Conservation (phyloP, 1,140 invertebrate genomes). For the Penaeus chinensis region DNA sequence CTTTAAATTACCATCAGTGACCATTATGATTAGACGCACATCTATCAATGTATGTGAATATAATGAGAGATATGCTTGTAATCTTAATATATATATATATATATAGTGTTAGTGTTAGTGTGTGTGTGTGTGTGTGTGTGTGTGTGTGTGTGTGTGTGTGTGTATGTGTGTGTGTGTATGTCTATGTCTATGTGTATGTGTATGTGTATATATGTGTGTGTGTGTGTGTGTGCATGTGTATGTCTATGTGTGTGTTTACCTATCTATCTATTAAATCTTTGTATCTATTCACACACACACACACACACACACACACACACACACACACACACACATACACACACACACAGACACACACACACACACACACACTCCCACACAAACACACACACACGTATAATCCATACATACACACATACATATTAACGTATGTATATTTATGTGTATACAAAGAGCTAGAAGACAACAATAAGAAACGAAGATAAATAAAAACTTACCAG, state of each 20-base stretch:
- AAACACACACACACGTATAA: constrained; percentile 6
- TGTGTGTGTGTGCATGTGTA: neutral
- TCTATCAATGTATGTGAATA: too few relatives aligned
- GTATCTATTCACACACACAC: neutral
- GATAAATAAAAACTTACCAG: constrained; percentile 23
- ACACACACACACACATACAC: constrained; percentile 11
- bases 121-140: constrained; percentile 15
- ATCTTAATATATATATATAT: constrained; percentile 10
- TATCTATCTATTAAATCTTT: neutral
- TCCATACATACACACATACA: neutral
- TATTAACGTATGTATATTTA: neutral
- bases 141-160: constrained; percentile 27
- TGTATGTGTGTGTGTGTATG: constrained; percentile 24
- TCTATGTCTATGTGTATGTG: constrained; percentile 9
- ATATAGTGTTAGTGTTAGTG: constrained; percentile 2
- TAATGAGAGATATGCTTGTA: too few relatives aligned
- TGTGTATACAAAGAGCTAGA: constrained; percentile 23
- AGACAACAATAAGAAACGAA: too few relatives aligned
- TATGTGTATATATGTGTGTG: neutral
- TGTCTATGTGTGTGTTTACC: neutral
- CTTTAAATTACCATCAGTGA: too few relatives aligned
- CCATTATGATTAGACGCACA: too few relatives aligned
- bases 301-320: constrained; percentile 10
- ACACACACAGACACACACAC: neutral
- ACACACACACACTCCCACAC: neutral